Conservation (phyloP, 2,888 invertebrate species). For the Ophion costatus region DNA sequence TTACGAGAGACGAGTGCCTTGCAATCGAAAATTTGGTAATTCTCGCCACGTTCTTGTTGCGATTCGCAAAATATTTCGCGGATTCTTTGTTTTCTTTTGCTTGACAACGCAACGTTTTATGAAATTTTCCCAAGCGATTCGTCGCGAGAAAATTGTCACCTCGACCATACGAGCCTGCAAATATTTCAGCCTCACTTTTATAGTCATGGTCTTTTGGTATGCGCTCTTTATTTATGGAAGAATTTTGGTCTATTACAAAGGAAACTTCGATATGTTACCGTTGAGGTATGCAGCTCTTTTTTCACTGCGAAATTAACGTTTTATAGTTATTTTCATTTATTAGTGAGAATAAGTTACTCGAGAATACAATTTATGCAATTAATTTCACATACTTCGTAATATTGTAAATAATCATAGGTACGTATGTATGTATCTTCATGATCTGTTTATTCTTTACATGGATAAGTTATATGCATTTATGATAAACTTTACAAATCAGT, state of each 20-base stretch:
- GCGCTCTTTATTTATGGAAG: slow-evolving; percentile 49
- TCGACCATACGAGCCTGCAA: slow-evolving; percentile 54
- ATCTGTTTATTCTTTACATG: background rate
- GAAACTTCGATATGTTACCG: slow-evolving; percentile 47
- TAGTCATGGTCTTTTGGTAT: slow-evolving; percentile 60
- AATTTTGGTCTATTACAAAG: slow-evolving; percentile 48
- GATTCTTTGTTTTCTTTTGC: background rate
- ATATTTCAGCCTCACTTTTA: slow-evolving; percentile 48
- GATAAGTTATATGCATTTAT: background rate
- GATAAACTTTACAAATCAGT: slow-evolving; percentile 28
- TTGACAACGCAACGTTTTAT: background rate
- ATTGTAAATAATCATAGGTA: background rate
- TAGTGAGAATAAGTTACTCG: background rate
- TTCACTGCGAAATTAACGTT: background rate
- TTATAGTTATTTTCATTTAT: no score
- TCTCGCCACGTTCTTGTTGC: background rate
- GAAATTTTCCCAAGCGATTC: slow-evolving; percentile 48
- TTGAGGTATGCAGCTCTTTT: slow-evolving; percentile 41
- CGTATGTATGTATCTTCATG: background rate
- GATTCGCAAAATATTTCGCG: background rate
- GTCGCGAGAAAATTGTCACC: slow-evolving; percentile 54
- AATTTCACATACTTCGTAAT: background rate
- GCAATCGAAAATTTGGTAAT: slow-evolving; percentile 61
- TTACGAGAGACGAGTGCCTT: slow-evolving; percentile 58
- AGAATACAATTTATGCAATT: background rate